Base-by-base conservation (phyloP, 2,888 invertebrate species). In the Acleris emargana region DNA sequence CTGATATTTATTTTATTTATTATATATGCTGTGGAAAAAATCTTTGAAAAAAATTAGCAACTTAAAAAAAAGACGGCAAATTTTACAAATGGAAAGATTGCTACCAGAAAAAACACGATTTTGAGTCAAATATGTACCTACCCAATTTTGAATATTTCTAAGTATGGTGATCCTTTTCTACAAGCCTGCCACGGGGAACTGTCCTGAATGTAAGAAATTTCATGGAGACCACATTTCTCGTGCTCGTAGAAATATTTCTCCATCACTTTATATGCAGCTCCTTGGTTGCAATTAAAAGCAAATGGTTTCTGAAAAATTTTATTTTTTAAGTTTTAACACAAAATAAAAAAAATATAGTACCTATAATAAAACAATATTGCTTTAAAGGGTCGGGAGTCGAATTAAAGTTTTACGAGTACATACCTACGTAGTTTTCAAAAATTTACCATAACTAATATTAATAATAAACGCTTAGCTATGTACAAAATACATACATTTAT, bases 171-270 rank as follows among this genome's bases (percentile, higher is more conserved):
- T 62, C 91, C 86, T 73, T 93, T 94, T 49, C 90, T 89, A 53
- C 94, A 89, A 0, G 93, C 91, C 38, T 93, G 76, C 91, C 93
- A 94, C 0, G 94, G 93, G 74, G 90, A 91, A 0, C 87, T 84
- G 1, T 91, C 89, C 72, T 93, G 90, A 11, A 94, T 76, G 71
- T 83, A 93, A 49, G 84, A 84, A 52, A 96, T 95, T 77, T 95
- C 95, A 62, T 93, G 93, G 11, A 96, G 83, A 0, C 94, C 94
- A 78, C 96, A 96, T 76, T 96, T 96, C 78, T 96, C 95, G 68
- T 93, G 93, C 75, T 96, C 96, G 28, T 87, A 86, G 78, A 94
- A 96, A 17, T 93, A 93, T 72, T 94, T 93, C 61, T 93, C 92
- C 4, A 95, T 91, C 1, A 95, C 73, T 77, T 93, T 93, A 77